Base-by-base conservation (phyloP, 2,113 vertebrate genomes). In the Pseudonaja textilis region DNA sequence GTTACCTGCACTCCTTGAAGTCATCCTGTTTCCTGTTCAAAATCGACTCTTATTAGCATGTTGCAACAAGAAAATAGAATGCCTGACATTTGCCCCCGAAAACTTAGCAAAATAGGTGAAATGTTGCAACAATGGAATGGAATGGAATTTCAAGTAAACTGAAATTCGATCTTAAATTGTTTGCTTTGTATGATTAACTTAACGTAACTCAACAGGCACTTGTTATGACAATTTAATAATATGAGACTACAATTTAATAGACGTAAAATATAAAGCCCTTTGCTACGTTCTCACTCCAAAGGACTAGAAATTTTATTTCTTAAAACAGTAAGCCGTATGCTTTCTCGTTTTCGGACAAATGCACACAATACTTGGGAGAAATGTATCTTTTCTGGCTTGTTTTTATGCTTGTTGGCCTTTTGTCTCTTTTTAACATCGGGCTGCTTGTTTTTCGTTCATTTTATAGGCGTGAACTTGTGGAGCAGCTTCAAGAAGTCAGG, bases 401-500 rank as follows among this genome's bases (percentile, higher is more conserved):
- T 81, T 39, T 42, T 34, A 42, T 81, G 34, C 34, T 42, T 22
- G 18, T 22, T 81, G 74, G 74, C 2, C 20, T n/a, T 81, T 91
- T 59, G 20, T 18, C 0, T 90, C 12, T 52, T 16, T 23, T 52
- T 45, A 50, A 23, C 0, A 16, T 26, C 45, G 47, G 1, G 47
- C 18, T 61, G 45, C 94, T 85, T 93, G 42, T 3, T 39, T 91
- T 52, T 54, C 45, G 39, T 87, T 92, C 93, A 93, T 55, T 85
- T 50, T 69, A 94, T 94, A 99, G 99, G 96, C 97, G 98, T 95
- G 99, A 99, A 96, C 99, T 99, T 3, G 96, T 99, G 94, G 98
- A 99, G 96, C 99, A 99, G 95, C 99, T 99, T 64, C 99, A 99
- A 92, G 99, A 99, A 96, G 97, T 99, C 87, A 98, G 98, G 93